phyloP scores from a whole-genome alignment of 2,113 vertebrate genomes.

The Dissostichus mawsoni region DNA sequence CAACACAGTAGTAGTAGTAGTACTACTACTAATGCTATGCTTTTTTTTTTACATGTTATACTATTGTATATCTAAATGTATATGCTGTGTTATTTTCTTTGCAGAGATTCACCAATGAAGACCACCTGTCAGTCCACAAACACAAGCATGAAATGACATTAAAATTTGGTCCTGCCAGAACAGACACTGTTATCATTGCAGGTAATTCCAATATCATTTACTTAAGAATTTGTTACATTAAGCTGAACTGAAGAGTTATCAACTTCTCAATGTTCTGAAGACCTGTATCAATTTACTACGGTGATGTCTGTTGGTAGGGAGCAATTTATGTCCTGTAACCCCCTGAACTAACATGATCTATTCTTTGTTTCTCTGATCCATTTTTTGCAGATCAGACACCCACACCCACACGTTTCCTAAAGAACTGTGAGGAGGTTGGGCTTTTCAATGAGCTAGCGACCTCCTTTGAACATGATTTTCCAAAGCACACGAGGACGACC shows the following conservation, averaged over 20 bases:
- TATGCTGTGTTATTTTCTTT: constrained; percentile 2
- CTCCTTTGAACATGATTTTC: constrained; percentile 98
- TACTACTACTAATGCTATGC: neutral
- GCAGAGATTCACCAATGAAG: constrained; percentile 98
- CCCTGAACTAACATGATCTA: neutral
- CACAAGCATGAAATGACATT: constrained; percentile 99
- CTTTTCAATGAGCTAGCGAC: constrained; percentile 96
- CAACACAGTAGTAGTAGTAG: neutral
- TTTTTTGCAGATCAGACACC: constrained; percentile 92
- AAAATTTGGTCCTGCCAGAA: constrained; percentile 97
- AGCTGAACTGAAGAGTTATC: neutral
- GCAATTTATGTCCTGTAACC: neutral
- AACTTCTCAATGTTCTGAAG: neutral
- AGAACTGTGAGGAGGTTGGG: constrained; percentile 98
- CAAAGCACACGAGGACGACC: constrained; percentile 94
- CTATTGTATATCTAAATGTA: neutral
- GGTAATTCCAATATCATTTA: constrained; percentile 78
- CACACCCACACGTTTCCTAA: constrained; percentile 96
- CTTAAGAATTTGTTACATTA: neutral
- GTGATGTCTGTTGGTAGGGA: neutral
- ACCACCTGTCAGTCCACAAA: constrained; percentile 98
- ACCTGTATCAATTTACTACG: neutral
- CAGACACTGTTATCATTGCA: constrained; percentile 97
- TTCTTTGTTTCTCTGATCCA: neutral
- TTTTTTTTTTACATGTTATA: neutral